Evolutionary conservation across 2,113 vertebrate genomes (phyloP).

Genomic region (Podilymbus podiceps): DNA sequence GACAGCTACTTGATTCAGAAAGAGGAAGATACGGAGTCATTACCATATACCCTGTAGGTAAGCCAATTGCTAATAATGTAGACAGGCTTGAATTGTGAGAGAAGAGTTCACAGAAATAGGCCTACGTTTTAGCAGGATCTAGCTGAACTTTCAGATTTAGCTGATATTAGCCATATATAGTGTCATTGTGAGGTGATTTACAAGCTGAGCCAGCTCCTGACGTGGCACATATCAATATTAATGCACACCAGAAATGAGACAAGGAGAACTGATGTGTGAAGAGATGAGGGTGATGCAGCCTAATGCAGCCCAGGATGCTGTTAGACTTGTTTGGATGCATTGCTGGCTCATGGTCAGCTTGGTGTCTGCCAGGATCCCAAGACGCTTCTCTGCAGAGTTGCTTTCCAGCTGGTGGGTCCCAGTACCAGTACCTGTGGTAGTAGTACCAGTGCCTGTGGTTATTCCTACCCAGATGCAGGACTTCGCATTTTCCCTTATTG

Average conservation of each 20-base stretch:
- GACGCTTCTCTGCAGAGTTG: neutral
- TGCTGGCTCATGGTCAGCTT: neutral
- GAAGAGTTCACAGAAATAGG: neutral
- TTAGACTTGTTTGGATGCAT: neutral
- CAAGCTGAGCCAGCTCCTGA: neutral
- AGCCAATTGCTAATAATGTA: neutral
- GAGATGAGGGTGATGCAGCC: neutral
- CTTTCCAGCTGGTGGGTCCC: neutral
- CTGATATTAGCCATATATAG: neutral
- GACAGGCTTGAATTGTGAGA: neutral
- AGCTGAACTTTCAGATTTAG: neutral
- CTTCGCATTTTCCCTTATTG: neutral
- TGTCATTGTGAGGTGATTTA: neutral
- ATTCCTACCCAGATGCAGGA: neutral
- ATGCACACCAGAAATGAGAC: neutral
- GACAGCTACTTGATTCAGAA: neutral
- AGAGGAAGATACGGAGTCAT: neutral
- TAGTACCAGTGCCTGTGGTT: neutral
- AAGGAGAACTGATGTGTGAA: neutral
- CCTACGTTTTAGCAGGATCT: neutral
- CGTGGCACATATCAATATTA: neutral
- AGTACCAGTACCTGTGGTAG: neutral
- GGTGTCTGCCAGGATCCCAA: neutral
- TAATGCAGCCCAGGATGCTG: neutral
- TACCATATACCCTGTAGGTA: neutral